phyloP scores from a whole-genome alignment of 2,797 vertebrate species.

The Erpetoichthys calabaricus region DNA sequence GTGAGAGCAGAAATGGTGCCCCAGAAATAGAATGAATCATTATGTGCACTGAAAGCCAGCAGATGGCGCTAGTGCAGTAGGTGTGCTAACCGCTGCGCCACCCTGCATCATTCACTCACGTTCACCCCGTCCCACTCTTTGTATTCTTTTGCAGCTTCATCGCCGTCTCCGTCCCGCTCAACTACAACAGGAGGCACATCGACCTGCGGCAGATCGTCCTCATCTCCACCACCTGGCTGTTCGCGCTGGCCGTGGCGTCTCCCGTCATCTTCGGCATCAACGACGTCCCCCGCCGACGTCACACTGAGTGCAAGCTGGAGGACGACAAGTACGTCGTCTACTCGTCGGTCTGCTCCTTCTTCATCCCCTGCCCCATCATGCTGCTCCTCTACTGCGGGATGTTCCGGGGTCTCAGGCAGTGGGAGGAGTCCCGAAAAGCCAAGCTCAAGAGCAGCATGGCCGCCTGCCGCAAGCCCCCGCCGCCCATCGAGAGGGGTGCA shows the following conservation, averaged over 20 bases:
- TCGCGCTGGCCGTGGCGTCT: conserved; percentile 79
- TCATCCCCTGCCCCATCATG: conserved; percentile 90
- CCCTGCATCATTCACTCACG: too few relatives aligned
- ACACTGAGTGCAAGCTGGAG: conserved; percentile 74
- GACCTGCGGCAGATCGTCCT: conserved; percentile 71
- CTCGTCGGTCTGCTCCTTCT: conserved; percentile 90
- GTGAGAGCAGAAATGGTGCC: too few relatives aligned
- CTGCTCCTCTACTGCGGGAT: conserved; percentile 83
- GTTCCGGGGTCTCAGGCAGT: conserved; percentile 70
- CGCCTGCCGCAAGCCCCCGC: conserved; percentile 48
- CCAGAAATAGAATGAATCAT: too few relatives aligned
- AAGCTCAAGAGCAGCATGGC: conserved; percentile 61
- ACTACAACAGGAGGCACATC: conserved; percentile 75
- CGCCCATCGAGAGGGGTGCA: conserved; percentile 45
- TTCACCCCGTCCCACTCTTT: too few relatives aligned
- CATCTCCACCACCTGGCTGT: conserved; percentile 77
- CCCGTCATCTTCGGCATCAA: conserved; percentile 89
- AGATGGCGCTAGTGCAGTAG: too few relatives aligned
- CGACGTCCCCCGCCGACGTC: conserved; percentile 59
- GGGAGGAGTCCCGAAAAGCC: conserved; percentile 72
- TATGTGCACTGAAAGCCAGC: too few relatives aligned
- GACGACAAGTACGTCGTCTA: conserved; percentile 75
- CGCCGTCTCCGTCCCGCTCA: conserved; percentile 69
- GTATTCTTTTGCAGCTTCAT: conserved; percentile 63
- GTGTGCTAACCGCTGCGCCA: too few relatives aligned